Conservation (phyloP, 1,140 invertebrate genomes). For the Drosophila sulfurigaster region DNA sequence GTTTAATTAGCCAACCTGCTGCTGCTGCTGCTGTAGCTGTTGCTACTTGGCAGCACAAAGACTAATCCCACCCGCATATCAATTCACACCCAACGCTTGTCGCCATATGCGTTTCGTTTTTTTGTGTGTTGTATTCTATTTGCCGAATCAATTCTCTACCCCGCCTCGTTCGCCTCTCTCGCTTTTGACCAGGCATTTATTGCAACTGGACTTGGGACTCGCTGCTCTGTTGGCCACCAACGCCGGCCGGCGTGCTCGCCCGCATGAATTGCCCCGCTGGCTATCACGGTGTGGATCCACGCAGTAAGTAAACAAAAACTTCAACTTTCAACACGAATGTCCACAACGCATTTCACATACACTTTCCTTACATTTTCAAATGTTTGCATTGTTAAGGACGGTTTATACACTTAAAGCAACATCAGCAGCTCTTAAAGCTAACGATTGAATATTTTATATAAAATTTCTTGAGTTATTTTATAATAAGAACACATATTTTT, state of each 20-base stretch:
- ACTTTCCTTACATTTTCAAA: too few species aligned
- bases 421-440: too few species aligned
- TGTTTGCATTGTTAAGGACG: too few species aligned
- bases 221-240: constrained; percentile 92
- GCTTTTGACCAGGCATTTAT: constrained; percentile 81
- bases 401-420: too few species aligned
- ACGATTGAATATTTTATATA: too few species aligned
- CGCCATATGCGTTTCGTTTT: not conserved
- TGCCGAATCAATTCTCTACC: too few species aligned
- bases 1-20: constrained; percentile 17
- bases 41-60: too few species aligned
- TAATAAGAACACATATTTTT: too few species aligned
- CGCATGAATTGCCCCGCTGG: constrained; percentile 89
- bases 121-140: not conserved
- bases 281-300: constrained; percentile 89
- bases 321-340: not conserved
- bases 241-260: constrained; percentile 87
- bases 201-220: constrained; percentile 90
- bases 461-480: too few species aligned
- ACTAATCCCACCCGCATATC: not conserved
- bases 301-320: constrained; percentile 87
- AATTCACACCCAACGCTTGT: constrained; percentile 1
- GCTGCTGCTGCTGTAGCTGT: too few species aligned
- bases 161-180: not conserved
- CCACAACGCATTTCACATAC: too few species aligned